Evolutionary conservation across 2,888 invertebrate species (phyloP), one percentile per base, ranked within the genome.

Genomic region (Creontiades dilutus): DNA sequence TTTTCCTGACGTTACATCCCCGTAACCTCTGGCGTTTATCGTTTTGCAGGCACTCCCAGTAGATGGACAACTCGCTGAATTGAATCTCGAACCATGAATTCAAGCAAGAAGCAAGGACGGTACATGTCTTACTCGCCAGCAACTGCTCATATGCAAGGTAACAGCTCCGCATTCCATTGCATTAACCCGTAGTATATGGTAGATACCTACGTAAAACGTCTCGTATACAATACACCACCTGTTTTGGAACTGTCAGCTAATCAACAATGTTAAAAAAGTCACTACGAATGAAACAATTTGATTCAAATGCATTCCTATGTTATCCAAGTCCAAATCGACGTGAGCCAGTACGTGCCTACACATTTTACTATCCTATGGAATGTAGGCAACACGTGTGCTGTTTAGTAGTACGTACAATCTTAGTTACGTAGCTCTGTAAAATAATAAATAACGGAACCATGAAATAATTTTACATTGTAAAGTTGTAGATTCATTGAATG

Each of bases 31-130:
- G 13, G 19, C 52, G 82, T 52, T 82, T 47, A 52, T 82, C 13
- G 27, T 82, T 23, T 47, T 61, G 12, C 57, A 86, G 68, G 5
- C 28, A 28, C 68, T 47, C 52, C 28, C 86, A n/a, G 85, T 85
- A 14, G 57, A 61, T 61, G 85, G 61, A 55, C 14, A 28, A 13
- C 61, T 23, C 37, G 46, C 27, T 27, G 47, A 52, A 52, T 27
- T 82, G 82, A 82, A 12, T 11, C 52, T 19, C 82, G 37, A 27
- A 78, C 86, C 75, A 92, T 92, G 92, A 92, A 92, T 90, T 92
- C 92, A 28, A 90, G 92, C 68, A 92, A 92, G 89, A 92, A 92
- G 88, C 91, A 92, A 82, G 91, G 92, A 76, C 90, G 92, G 90
- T 92, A 91, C 90, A 89, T 91, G 82, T 92, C 91, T n/a, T 92